Evolutionary conservation across 2,113 vertebrate genomes (phyloP).

Genomic region (Caracal caracal): DNA sequence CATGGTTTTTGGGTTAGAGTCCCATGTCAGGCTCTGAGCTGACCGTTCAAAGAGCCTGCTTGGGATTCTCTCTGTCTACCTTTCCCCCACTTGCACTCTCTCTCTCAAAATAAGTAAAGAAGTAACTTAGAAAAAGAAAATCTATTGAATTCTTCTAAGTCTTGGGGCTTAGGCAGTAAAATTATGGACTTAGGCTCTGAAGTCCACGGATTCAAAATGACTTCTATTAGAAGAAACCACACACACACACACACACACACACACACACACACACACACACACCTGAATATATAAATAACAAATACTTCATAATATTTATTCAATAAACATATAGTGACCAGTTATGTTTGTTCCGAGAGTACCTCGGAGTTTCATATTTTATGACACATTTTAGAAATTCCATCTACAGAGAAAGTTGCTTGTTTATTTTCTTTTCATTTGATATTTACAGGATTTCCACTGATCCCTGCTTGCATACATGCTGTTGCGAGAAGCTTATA

Average conservation of each 20-base stretch:
- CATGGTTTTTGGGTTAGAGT: too few species aligned
- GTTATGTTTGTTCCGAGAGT: neutral
- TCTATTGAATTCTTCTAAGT: neutral
- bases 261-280: neutral
- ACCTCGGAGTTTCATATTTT: neutral
- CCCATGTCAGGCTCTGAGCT: too few species aligned
- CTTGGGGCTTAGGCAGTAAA: neutral
- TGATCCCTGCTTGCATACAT: slow-evolving; percentile 95
- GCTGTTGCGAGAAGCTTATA: slow-evolving; percentile 95
- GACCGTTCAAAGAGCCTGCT: too few species aligned
- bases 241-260: neutral
- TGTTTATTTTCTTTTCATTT: slow-evolving; percentile 3
- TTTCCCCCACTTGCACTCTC: too few species aligned
- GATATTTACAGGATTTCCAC: slow-evolving; percentile 91
- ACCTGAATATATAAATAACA: neutral
- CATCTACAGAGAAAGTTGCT: neutral
- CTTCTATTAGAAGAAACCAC: neutral
- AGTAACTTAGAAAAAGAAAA: too few species aligned
- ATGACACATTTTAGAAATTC: neutral
- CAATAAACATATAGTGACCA: neutral
- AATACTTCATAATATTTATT: neutral
- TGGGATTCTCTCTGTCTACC: too few species aligned
- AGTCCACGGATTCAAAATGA: neutral
- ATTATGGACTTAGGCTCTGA: neutral
- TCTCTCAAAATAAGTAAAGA: too few species aligned